phyloP scores from a whole-genome alignment of 2,113 vertebrate species.

The Alethe castanea region DNA sequence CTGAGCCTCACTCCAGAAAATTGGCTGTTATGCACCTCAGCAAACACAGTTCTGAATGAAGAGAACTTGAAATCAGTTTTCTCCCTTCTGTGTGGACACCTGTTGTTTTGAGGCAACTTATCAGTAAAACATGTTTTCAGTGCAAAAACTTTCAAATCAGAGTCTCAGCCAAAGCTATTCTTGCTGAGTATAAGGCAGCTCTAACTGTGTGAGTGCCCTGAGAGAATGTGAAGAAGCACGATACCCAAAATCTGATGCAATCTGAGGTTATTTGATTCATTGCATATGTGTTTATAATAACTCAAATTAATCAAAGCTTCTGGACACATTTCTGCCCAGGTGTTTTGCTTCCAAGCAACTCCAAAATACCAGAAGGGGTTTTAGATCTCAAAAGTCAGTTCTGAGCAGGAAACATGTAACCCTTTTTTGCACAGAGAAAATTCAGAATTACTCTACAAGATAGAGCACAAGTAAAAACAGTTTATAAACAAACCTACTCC shows the following conservation, averaged over 20 bases:
- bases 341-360: neutral
- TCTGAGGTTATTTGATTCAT: neutral
- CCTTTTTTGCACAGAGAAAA: neutral
- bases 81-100: neutral
- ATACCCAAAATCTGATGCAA: neutral
- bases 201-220: neutral
- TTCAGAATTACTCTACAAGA: neutral
- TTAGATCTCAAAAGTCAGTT: neutral
- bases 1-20: neutral
- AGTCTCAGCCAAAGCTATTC: neutral
- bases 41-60: neutral
- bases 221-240: neutral
- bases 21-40: neutral
- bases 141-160: neutral
- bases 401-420: neutral
- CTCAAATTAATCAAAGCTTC: neutral
- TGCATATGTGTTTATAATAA: neutral
- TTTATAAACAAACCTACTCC: slow-evolving; percentile 28
- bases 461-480: neutral
- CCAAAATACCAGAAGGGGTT: neutral
- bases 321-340: neutral
- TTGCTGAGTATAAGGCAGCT: neutral
- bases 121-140: neutral
- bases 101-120: slow-evolving; percentile 7
- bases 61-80: neutral